Evolutionary conservation across 2,888 invertebrate genomes (phyloP).

Genomic region (Neria commutata): DNA sequence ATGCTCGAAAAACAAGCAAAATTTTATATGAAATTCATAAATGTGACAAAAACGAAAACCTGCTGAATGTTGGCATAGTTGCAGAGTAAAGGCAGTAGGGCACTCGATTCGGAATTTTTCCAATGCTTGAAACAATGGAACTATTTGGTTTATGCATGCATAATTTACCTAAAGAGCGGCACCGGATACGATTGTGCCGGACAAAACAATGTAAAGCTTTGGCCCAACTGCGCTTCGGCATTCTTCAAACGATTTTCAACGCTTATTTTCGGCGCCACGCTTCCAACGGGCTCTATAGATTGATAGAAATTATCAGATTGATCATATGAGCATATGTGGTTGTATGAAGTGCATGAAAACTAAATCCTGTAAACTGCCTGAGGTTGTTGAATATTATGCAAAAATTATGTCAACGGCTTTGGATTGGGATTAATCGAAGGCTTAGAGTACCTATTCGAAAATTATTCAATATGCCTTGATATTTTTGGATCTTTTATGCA

Average conservation of each 20-base stretch:
- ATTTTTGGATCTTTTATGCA: too few species aligned
- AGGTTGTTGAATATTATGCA: constrained; percentile 27
- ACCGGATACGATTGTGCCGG: constrained; percentile 78
- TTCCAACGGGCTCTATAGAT: constrained; percentile 66
- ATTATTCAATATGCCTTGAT: too few species aligned
- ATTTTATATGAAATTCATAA: too few species aligned
- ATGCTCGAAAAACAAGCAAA: too few species aligned
- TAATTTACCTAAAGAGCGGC: constrained; percentile 68
- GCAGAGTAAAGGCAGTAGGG: too few species aligned
- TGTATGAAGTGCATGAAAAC: not conserved
- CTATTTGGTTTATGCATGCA: too few species aligned
- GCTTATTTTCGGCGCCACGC: constrained; percentile 63
- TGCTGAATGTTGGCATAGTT: constrained; percentile 32
- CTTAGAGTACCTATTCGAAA: too few species aligned
- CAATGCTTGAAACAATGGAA: too few species aligned
- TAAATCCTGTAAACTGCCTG: constrained; percentile 28
- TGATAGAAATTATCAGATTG: constrained; percentile 2
- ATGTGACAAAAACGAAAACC: not conserved
- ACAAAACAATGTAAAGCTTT: constrained; percentile 71
- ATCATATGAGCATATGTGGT: too few species aligned
- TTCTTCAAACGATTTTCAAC: constrained; percentile 69
- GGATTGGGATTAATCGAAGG: too few species aligned
- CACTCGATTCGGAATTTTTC: too few species aligned
- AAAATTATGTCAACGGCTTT: too few species aligned
- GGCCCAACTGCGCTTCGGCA: constrained; percentile 56